These are phyloP conservation scores for Petrocephalus microphthalmus DNA, from an alignment of 2,113 vertebrate genomes.

Conservation along the genomic window DNA sequence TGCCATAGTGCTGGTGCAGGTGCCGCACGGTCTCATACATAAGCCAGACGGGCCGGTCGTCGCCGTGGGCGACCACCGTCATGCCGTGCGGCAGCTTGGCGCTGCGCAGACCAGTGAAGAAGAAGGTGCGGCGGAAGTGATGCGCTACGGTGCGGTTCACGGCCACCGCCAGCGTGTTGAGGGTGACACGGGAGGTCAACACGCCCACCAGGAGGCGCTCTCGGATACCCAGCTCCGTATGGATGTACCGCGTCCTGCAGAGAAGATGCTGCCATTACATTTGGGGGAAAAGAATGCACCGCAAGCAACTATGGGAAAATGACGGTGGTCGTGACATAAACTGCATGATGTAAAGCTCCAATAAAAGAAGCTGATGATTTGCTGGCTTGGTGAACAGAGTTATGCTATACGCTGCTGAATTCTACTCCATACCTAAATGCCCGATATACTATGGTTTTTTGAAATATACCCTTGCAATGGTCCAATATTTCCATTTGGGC, in stretches of 20 bases:
- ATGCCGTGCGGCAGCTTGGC: slow-evolving; percentile 82
- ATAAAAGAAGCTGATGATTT: not conserved
- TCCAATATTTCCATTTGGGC: not conserved
- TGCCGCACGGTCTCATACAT: slow-evolving; percentile 93
- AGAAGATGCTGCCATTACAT: not conserved
- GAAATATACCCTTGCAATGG: not conserved
- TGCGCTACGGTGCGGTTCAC: slow-evolving; percentile 90
- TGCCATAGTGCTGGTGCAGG: slow-evolving; percentile 77
- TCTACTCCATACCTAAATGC: not conserved
- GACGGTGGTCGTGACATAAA: not conserved
- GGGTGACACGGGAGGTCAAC: slow-evolving; percentile 78
- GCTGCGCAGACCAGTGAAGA: slow-evolving; percentile 84
- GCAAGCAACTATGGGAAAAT: not conserved
- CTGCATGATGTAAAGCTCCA: not conserved
- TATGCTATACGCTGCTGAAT: not conserved
- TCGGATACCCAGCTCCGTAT: slow-evolving; percentile 90
- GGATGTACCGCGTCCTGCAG: slow-evolving; percentile 88
- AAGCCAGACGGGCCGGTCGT: slow-evolving; percentile 92
- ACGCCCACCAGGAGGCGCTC: slow-evolving; percentile 86
- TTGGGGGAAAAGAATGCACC: not conserved
- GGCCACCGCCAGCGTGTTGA: slow-evolving; percentile 81
- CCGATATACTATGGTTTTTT: not conserved
- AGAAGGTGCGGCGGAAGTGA: slow-evolving; percentile 81
- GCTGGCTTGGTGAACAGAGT: not conserved
- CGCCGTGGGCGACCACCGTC: slow-evolving; percentile 82